These are phyloP conservation scores for Brachionus asplanchnoidis DNA, from an alignment of 1,140 invertebrate species.

Conservation along the genomic window DNA sequence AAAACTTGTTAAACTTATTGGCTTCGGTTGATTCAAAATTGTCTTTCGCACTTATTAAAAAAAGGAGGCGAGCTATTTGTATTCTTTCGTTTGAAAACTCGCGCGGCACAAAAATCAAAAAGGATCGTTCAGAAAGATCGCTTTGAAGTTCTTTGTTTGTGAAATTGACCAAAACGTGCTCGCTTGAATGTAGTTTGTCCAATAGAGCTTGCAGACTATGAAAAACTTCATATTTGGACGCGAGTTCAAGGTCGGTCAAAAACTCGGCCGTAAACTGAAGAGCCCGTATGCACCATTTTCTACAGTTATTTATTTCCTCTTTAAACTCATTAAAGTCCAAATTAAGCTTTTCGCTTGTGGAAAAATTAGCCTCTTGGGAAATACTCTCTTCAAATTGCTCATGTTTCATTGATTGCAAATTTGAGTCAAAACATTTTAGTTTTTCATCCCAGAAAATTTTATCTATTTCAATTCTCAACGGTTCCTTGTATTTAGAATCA, in stretches of 20 bases:
- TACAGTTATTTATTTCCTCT: neutral
- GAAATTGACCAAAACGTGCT: neutral
- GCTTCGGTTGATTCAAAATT: neutral
- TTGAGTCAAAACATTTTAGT: neutral
- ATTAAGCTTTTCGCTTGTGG: neutral
- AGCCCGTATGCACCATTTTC: neutral
- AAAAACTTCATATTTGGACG: neutral
- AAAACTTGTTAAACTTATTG: neutral
- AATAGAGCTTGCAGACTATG: neutral
- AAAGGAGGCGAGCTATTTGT: conserved; percentile 4
- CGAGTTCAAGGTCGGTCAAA: conserved; percentile 19
- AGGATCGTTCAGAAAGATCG: neutral
- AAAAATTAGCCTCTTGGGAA: no score
- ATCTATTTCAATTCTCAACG: neutral
- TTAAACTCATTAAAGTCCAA: conserved; percentile 26
- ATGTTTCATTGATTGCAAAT: neutral
- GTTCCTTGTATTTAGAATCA: conserved; percentile 4
- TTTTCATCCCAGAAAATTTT: neutral
- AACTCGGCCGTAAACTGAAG: neutral
- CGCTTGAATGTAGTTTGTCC: neutral
- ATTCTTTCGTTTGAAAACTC: conserved; percentile 22
- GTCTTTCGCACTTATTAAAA: conserved; percentile 25
- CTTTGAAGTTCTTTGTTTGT: neutral
- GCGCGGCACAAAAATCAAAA: conserved; percentile 26
- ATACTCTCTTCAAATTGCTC: neutral